Evolutionary conservation across 2,888 invertebrate species (phyloP).

Genomic region (Leucophora obtusa): DNA sequence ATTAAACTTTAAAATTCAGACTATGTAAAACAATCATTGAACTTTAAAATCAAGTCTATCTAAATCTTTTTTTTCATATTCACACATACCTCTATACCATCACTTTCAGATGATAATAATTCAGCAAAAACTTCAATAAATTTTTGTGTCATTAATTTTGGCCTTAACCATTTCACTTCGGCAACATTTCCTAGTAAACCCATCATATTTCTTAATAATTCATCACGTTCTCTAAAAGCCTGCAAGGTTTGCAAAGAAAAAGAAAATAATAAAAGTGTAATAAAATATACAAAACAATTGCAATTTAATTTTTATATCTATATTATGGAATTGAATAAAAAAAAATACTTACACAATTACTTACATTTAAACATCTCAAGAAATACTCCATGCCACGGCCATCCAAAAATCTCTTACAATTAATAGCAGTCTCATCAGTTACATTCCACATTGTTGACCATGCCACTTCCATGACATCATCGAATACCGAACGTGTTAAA

Average conservation of each 20-base stretch:
- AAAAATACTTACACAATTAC: conserved; percentile 68
- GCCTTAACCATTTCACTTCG: conserved; percentile 90
- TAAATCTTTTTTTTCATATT: too few relatives aligned
- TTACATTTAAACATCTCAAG: conserved; percentile 90
- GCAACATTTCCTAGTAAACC: conserved; percentile 97
- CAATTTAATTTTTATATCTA: not conserved
- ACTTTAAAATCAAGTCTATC: too few relatives aligned
- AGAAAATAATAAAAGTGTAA: conserved; percentile 14
- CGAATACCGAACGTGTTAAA: conserved; percentile 87
- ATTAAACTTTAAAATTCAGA: too few relatives aligned
- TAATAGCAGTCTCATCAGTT: conserved; percentile 96
- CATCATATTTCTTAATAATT: conserved; percentile 98
- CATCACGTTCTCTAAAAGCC: conserved; percentile 93
- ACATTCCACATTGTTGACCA: conserved; percentile 99
- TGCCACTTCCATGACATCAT: conserved; percentile 97
- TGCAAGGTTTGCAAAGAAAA: conserved; percentile 74
- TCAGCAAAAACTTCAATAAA: conserved; percentile 93
- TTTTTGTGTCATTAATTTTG: conserved; percentile 89
- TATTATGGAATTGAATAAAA: conserved; percentile 10
- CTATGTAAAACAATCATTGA: too few relatives aligned
- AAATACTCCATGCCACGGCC: conserved; percentile 94
- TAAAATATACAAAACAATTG: not conserved
- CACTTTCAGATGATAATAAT: conserved; percentile 89
- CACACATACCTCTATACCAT: conserved; percentile 92
- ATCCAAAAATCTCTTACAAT: conserved; percentile 94